Conservation (phyloP, 2,113 vertebrate species). For the Plecturocebus donacophilus region DNA sequence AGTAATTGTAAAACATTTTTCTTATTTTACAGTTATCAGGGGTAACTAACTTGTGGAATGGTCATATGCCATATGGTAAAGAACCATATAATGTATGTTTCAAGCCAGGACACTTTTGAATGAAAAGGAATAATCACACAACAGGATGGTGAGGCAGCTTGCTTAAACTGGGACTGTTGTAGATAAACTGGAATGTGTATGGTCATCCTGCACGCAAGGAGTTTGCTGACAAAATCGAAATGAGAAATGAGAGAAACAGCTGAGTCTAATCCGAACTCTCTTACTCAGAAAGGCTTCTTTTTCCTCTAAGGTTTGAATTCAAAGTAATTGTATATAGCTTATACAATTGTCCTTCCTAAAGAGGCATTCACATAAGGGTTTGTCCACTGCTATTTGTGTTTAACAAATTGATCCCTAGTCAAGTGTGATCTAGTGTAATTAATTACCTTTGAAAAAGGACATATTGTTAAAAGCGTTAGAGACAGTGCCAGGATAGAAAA, state of each 20-base stretch:
- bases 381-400: background rate
- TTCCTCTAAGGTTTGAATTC: background rate
- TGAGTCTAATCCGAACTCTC: background rate
- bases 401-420: background rate
- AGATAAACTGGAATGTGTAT: background rate
- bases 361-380: background rate
- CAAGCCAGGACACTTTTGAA: background rate
- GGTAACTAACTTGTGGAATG: background rate
- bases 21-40: background rate
- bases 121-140: background rate
- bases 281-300: background rate
- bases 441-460: background rate
- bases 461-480: background rate
- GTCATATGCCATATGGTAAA: background rate
- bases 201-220: rapidly evolving
- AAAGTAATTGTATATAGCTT: background rate
- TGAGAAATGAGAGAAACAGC: background rate
- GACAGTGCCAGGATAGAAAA: background rate
- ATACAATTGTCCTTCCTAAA: background rate
- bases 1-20: background rate
- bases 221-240: background rate
- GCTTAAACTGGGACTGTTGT: background rate
- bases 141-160: background rate
- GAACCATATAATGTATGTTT: background rate
- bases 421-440: background rate